A percentile compares a stretch with the other conserved stretches of the same genome.
Evolutionary conservation across 1,140 invertebrate genomes (phyloP).

Genomic region (Caenorhabditis inopinata): DNA sequence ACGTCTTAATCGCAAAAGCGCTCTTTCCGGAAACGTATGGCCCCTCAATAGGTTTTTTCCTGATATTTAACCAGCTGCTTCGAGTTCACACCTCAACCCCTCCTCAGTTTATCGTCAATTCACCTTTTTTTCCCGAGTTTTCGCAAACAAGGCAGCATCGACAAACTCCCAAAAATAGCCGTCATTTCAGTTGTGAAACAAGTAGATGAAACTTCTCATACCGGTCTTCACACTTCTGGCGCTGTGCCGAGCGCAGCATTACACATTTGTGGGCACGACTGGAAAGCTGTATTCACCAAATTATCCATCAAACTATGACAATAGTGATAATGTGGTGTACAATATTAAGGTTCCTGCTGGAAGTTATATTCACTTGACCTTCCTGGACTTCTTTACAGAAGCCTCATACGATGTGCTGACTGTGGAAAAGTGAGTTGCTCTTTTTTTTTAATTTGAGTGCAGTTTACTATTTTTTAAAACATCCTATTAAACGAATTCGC

Average conservation of each 20-base stretch:
- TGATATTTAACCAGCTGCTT: not conserved
- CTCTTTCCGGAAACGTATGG: not conserved
- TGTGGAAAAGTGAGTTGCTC: not conserved
- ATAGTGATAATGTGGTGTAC: not conserved
- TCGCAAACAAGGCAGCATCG: not conserved
- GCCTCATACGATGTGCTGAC: not conserved
- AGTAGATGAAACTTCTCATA: not conserved
- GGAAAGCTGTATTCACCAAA: not conserved
- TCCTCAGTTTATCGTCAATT: no score
- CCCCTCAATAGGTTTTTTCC: not conserved
- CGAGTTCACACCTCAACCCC: not conserved
- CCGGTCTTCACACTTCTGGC: not conserved
- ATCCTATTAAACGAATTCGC: no score
- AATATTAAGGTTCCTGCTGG: not conserved
- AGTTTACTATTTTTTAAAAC: no score
- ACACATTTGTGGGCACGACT: not conserved
- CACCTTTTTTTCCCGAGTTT: no score
- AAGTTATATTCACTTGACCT: not conserved
- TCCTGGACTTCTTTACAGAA: not conserved
- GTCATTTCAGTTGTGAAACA: constrained; percentile 2
- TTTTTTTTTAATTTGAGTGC: not conserved
- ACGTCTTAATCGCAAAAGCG: not conserved
- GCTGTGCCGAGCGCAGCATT: not conserved
- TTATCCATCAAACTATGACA: not conserved
- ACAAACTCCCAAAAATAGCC: not conserved